phyloP scores from a whole-genome alignment of 2,113 vertebrate species.

The Elaphurus davidianus region DNA sequence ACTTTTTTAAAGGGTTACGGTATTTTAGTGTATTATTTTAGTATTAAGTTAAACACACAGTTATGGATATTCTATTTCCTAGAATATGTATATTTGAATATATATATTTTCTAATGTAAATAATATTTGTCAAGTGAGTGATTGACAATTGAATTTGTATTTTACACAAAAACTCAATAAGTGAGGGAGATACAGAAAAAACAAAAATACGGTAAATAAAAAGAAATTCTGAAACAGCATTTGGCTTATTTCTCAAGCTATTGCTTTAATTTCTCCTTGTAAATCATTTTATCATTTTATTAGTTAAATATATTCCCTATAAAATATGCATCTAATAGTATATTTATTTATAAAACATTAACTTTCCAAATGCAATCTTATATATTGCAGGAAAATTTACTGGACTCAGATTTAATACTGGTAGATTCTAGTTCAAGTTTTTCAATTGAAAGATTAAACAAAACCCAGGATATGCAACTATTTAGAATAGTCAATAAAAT shows the following conservation, averaged over 20 bases:
- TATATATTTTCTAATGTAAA: background rate
- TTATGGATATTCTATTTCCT: background rate
- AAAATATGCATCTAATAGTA: background rate
- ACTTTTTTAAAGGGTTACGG: background rate
- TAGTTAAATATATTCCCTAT: background rate
- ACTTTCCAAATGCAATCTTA: background rate
- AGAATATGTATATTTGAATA: background rate
- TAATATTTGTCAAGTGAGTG: background rate
- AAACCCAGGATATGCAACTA: background rate
- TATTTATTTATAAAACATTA: background rate
- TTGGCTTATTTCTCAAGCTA: background rate
- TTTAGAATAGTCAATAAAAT: background rate
- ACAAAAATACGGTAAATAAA: background rate
- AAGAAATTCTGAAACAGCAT: background rate
- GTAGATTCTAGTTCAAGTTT: background rate
- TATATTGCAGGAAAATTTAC: background rate
- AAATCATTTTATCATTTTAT: background rate
- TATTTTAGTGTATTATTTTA: background rate
- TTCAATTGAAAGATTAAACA: background rate
- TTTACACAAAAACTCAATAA: background rate
- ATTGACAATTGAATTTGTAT: background rate
- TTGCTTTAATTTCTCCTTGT: background rate
- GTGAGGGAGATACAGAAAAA: background rate
- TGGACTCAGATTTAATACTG: background rate
- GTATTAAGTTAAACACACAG: background rate